Evolutionary conservation across 2,113 vertebrate species (phyloP).

Genomic region (Parotia lawesii): DNA sequence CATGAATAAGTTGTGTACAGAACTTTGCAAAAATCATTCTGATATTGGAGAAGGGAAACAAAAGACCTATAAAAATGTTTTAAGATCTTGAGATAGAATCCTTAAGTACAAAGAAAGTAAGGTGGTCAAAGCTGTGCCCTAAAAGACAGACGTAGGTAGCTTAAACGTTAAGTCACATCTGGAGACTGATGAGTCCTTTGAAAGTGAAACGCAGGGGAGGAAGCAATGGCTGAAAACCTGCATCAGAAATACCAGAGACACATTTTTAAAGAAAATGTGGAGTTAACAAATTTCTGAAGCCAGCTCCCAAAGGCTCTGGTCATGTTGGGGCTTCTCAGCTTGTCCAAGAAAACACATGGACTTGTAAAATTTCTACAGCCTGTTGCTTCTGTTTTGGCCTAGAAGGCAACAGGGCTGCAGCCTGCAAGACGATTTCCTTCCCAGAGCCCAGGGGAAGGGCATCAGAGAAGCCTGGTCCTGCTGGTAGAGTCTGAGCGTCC

Average conservation of each 20-base stretch:
- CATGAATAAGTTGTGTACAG: neutral
- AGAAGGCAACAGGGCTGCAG: neutral
- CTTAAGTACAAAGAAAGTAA: neutral
- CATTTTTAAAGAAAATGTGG: neutral
- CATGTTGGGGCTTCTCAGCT: neutral
- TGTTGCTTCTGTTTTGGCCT: neutral
- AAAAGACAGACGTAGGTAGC: neutral
- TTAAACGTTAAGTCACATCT: neutral
- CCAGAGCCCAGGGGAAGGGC: neutral
- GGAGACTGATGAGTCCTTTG: neutral
- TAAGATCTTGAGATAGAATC: neutral
- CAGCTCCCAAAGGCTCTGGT: neutral
- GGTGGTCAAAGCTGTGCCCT: neutral
- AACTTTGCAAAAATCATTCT: neutral
- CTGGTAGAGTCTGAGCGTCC: rapidly evolving
- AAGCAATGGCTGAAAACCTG: neutral
- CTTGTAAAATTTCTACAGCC: neutral
- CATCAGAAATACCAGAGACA: neutral
- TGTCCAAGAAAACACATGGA: neutral
- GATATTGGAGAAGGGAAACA: neutral
- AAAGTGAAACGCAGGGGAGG: neutral
- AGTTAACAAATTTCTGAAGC: neutral
- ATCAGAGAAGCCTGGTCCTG: neutral
- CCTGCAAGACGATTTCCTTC: neutral
- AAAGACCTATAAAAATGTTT: neutral